Base-by-base conservation (phyloP, 2,797 vertebrate species). In the Anolis apletophallus region DNA sequence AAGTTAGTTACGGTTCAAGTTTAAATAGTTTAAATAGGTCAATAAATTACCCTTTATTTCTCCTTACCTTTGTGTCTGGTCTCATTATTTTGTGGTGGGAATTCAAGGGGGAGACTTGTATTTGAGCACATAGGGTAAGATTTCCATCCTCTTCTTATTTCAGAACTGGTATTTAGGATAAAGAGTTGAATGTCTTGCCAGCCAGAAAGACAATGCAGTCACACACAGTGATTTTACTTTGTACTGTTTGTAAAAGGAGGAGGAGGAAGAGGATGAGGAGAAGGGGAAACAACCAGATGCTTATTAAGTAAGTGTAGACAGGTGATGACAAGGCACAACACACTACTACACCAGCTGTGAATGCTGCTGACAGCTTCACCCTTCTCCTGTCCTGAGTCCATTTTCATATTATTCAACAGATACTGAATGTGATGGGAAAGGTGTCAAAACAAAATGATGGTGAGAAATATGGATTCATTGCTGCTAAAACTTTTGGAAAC, bases 221-320 rank as follows among this genome's bases (percentile, higher is more conserved):
- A 90, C 85, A 80, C 29, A 83, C 81, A 85, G 1, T 32, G 23
- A 91, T 88, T 93, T 87, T 93, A 95, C 76, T 78, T 91, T 88
- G 64, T 80, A 85, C 86, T 82, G 86, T 88, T 52, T 93, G 68
- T 92, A 95, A 94, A 54, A 72, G 46, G 7, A 46, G 46, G 7
- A 78, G 21, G 69, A 64, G 55, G 34, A n/a, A 50, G 77, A 3
- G 10, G 13, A 94, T 86, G 54, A 72, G 46, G 95, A 94, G 92
- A 79, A 93, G 61, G 93, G 89, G 89, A 78, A 46, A 8, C 1
- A 95, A 95, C 90, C 89, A 96, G 89, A 94, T 95, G 94, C 19
- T 90, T 95, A 94, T 93, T 96, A 96, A 94, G 93, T 93, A 93
- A 95, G 80, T 89, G 90, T 93, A 92, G 90, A 90, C 87, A 95